Evolutionary conservation across 2,113 vertebrate genomes (phyloP).

Genomic region (Theristicus caerulescens): DNA sequence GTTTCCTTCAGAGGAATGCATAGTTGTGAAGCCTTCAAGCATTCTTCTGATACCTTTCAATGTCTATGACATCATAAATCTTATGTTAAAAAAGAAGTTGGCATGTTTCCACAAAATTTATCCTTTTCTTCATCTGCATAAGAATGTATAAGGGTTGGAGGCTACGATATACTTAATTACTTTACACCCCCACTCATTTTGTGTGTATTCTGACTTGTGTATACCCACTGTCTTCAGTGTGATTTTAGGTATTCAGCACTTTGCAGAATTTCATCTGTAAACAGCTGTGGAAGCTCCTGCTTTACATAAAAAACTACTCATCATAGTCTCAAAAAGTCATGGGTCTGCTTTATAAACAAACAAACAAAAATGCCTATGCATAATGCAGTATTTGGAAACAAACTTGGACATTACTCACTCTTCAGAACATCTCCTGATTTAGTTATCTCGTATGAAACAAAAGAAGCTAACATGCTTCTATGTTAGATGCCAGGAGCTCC

Average conservation of each 20-base stretch:
- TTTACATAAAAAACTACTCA: not conserved
- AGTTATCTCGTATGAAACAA: not conserved
- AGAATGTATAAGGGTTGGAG: not conserved
- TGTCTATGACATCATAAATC: not conserved
- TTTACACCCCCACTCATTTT: not conserved
- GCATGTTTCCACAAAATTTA: not conserved
- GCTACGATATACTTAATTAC: not conserved
- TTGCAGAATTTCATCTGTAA: not conserved
- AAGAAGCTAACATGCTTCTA: not conserved
- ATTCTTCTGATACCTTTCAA: not conserved
- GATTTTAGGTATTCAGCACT: not conserved
- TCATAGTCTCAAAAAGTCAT: not conserved
- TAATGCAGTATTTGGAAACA: constrained; percentile 38
- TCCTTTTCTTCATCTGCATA: not conserved
- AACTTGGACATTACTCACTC: not conserved
- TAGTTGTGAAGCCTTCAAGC: not conserved
- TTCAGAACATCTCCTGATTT: not conserved
- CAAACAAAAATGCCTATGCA: not conserved
- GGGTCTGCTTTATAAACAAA: constrained; percentile 34
- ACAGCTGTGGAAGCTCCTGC: constrained; percentile 10
- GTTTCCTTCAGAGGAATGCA: not conserved
- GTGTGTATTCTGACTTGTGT: not conserved
- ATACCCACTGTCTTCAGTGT: not conserved
- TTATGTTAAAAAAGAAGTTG: not conserved
- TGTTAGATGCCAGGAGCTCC: not conserved